Conservation (phyloP, 1,140 invertebrate genomes). For the Grapholita molesta region DNA sequence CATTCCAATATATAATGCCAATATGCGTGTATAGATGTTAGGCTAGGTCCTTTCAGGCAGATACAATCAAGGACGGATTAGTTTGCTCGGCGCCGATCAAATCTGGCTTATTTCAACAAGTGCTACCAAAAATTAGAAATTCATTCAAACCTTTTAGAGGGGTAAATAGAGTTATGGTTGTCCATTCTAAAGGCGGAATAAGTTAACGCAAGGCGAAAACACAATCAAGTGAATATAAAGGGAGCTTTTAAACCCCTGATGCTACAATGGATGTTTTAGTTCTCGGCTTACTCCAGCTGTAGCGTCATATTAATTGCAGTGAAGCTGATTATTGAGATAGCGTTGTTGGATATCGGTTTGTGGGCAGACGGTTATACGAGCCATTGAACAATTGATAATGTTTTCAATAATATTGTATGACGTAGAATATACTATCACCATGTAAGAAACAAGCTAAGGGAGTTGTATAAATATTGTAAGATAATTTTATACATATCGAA, state of each 20-base stretch:
- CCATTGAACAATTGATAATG: neutral
- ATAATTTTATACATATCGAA: too few species aligned
- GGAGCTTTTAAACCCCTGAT: neutral
- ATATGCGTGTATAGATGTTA: too few species aligned
- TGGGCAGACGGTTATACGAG: neutral
- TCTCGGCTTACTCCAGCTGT: neutral
- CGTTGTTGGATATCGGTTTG: neutral
- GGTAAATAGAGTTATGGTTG: neutral
- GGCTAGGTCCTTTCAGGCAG: too few species aligned
- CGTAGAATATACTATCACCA: neutral
- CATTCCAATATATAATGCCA: too few species aligned
- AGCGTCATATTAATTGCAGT: neutral
- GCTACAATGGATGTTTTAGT: neutral
- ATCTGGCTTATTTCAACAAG: too few species aligned
- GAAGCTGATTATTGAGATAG: neutral
- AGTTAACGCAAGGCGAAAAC: neutral
- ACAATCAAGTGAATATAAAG: neutral
- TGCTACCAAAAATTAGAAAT: neutral
- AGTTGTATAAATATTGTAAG: too few species aligned
- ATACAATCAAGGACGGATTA: too few species aligned
- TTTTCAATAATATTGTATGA: neutral
- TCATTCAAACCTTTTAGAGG: neutral
- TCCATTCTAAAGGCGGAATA: neutral
- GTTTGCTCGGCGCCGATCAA: too few species aligned
- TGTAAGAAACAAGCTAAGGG: neutral